Evolutionary conservation across 1,140 invertebrate genomes (phyloP).

Genomic region (Aporrectodea caliginosa): DNA sequence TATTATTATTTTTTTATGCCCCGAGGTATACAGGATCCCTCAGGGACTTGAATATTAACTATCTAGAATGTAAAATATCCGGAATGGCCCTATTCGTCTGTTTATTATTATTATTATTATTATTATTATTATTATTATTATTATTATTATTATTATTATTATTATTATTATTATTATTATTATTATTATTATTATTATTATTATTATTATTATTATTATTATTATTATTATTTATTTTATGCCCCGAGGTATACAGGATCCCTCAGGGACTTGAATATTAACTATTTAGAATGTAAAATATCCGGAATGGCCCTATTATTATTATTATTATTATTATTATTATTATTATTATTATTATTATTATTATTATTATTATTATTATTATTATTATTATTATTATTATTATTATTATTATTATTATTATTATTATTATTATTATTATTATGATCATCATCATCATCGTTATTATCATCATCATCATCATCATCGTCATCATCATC

Average conservation of each 20-base stretch:
- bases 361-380: background rate
- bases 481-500: background rate
- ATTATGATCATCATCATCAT: background rate
- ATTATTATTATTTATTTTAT: background rate
- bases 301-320: background rate
- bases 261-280: no score
- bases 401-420: slow-evolving; percentile 4
- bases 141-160: no score
- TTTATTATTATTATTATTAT: no score
- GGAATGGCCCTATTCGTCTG: no score
- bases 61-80: no score
- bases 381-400: slow-evolving; percentile 4
- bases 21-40: no score
- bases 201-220: background rate
- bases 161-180: no score
- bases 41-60: no score
- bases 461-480: slow-evolving; percentile 1
- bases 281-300: no score
- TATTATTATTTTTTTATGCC: no score
- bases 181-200: background rate
- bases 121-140: no score
- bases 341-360: background rate
- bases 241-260: no score
- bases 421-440: slow-evolving; percentile 4
- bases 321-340: background rate